These are phyloP conservation scores for Loripinus fragilis DNA, from an alignment of 2,888 invertebrate species.

Conservation along the genomic window DNA sequence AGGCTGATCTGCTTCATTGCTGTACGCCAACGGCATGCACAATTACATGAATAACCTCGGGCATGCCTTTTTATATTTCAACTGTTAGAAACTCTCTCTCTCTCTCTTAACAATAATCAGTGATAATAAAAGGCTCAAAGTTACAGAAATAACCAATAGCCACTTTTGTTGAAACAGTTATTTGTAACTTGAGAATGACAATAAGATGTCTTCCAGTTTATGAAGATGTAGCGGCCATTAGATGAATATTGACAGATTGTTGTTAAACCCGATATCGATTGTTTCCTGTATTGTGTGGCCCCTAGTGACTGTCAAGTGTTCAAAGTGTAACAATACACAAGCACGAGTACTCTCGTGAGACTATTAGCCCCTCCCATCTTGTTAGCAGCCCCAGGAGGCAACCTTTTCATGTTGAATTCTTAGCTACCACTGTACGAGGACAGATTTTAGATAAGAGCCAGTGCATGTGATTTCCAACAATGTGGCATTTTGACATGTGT, in stretches of 20 bases:
- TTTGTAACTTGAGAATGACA: background rate
- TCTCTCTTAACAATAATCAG: no score
- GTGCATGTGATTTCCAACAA: no score
- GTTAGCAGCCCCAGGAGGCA: conserved; percentile 34
- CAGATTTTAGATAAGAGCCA: no score
- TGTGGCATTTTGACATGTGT: no score
- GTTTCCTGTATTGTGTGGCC: background rate
- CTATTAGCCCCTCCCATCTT: conserved; percentile 46
- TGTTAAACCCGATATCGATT: background rate
- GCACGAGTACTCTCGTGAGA: conserved; percentile 30
- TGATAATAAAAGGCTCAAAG: no score
- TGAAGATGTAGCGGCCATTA: background rate
- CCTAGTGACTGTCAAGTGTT: conserved; percentile 25
- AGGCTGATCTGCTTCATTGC: no score
- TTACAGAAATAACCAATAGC: no score
- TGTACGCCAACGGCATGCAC: no score
- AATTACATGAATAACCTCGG: no score
- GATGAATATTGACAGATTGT: conserved; percentile 7
- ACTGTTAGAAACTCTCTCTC: no score
- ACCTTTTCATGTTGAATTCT: background rate
- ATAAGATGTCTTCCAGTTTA: background rate
- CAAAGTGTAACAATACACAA: conserved; percentile 36
- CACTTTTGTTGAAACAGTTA: background rate
- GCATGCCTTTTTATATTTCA: no score
- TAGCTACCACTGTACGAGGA: no score